Evolutionary conservation across 2,888 invertebrate species (phyloP), one percentile per base, ranked within the genome.

Genomic region (Hyposoter dolosus): DNA sequence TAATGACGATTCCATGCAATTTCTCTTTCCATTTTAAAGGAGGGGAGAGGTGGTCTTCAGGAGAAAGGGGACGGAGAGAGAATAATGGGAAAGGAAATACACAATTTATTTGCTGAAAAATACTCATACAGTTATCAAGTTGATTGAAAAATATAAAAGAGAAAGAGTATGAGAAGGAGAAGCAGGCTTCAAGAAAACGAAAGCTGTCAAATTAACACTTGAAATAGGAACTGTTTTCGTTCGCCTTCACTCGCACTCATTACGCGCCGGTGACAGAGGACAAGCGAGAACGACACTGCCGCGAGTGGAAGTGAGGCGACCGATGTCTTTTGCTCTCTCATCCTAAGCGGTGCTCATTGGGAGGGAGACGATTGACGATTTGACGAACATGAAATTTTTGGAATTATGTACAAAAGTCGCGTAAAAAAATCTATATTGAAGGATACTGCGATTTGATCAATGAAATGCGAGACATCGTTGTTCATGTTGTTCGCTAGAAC

Each of bases 271-370:
- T 19, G 32, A 47, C 45, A 47, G 28, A 17, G 28, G 50, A 47
- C 71, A 28, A 9, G 47, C 28, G 45, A 71, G 28, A 71, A 47
- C 17, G 47, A 50, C 71, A 71, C 50, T 45, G 35, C 35, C 43
- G 45, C 19, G 23, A 68, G 40, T 68, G 9, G 45, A 43, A 43
- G 68, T 45, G 19, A 43, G 68, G 68, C 68, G 68, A 68, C 23
- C 68, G 68, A 68, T 23, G 45, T 68, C 45, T 68, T 45, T 68
- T 45, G 40, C 68, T 68, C 45, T 45, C 45, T 66, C 66, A 35
- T 35, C 17, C 66, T 12, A 40, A 66, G 66, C 66, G 28, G 40
- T 35, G 66, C n/a, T 66, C 66, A 66, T 40, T 66, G 35, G 66
- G 35, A 66, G 66, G 65, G 35, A 40, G 66, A 35, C 0, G 32